Conservation (phyloP, 2,888 invertebrate species). For the Conops quadrifasciatus region DNA sequence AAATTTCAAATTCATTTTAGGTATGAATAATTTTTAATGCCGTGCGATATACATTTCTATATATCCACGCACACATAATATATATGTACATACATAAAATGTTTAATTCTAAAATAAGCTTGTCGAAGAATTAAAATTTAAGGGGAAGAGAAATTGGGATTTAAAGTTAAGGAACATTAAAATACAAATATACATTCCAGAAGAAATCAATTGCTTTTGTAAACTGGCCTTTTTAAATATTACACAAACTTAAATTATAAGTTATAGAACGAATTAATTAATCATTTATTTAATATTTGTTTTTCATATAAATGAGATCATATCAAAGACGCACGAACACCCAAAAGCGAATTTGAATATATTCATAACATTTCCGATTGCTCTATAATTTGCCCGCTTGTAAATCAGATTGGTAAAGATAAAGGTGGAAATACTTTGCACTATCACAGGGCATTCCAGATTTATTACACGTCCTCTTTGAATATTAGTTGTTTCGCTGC, state of each 20-base stretch:
- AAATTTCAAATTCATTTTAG: neutral
- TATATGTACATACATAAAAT: constrained; percentile 8
- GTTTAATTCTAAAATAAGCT: neutral
- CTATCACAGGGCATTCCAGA: constrained; percentile 27
- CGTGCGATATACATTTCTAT: no score
- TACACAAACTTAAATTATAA: constrained; percentile 24
- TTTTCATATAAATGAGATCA: constrained; percentile 48
- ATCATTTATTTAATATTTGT: constrained; percentile 41
- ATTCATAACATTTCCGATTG: constrained; percentile 22
- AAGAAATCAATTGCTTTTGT: constrained; percentile 18
- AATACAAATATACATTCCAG: constrained; percentile 14
- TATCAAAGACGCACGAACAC: constrained; percentile 44
- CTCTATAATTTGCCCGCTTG: neutral
- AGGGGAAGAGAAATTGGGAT: neutral
- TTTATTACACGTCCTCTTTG: constrained; percentile 21
- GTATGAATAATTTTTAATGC: constrained; percentile 1
- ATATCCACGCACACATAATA: no score
- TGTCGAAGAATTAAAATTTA: constrained; percentile 20
- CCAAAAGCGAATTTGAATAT: constrained; percentile 30
- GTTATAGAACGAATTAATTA: constrained; percentile 21
- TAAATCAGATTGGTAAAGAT: constrained; percentile 11
- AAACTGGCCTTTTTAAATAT: no score
- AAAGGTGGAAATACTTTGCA: constrained; percentile 25
- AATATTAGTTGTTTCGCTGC: neutral
- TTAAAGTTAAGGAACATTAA: constrained; percentile 26